These are phyloP conservation scores for Cladopsammia gracilis DNA, from an alignment of 64 coral and sea anemone species.

Conservation along the genomic window DNA sequence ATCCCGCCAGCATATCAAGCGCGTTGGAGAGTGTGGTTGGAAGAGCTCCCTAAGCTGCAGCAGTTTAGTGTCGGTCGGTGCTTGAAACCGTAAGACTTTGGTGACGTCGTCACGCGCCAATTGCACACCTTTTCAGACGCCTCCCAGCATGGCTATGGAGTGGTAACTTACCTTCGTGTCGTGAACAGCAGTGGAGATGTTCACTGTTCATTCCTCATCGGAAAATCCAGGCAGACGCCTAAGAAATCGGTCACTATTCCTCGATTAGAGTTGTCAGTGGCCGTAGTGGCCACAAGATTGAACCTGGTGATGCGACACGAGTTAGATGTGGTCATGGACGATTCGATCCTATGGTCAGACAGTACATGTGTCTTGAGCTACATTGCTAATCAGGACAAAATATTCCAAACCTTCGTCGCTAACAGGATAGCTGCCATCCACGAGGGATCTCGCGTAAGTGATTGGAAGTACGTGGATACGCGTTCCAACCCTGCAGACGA, in stretches of 20 bases:
- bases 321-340: background rate
- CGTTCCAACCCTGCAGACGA: background rate
- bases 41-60: background rate
- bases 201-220: background rate
- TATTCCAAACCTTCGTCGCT: slow-evolving; percentile 32
- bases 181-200: background rate
- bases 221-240: slow-evolving; percentile 10
- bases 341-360: background rate
- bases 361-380: slow-evolving; percentile 39
- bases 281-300: background rate
- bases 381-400: background rate
- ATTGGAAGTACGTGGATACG: background rate
- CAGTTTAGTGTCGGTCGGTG: too few species aligned
- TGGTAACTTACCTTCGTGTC: background rate
- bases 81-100: too few species aligned
- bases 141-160: background rate
- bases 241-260: background rate
- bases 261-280: background rate
- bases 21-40: background rate
- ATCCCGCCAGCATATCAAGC: background rate
- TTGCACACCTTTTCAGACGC: background rate
- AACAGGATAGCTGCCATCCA: too few species aligned
- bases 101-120: background rate
- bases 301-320: background rate
- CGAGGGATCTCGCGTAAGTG: background rate